Evolutionary conservation across 1,140 invertebrate genomes (phyloP), one percentile per base, ranked within the genome.

Genomic region (Megalonaias nervosa): DNA sequence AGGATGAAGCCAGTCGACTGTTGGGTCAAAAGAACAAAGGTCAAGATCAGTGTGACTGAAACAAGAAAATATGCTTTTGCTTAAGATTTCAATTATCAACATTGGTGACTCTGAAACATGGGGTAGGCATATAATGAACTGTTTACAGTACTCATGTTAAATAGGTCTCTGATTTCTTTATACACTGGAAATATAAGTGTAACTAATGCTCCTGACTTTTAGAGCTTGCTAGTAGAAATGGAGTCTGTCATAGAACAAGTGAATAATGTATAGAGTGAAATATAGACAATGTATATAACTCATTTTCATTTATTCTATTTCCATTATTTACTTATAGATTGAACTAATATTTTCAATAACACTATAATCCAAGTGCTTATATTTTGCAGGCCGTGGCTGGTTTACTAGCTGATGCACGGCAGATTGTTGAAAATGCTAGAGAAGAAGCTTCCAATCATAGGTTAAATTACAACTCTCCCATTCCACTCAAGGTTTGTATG

Each of bases 401-500:
- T 65, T 92, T 99, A 26, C 95, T 98, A 77, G 97, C 98, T 13
- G 98, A 99, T 94, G 96, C 97, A 19, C 93, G 97, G 86, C 95
- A 96, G 89, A 94, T 99, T 71, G 96, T 96, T 0, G 96, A 99
- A 88, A 96, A 94, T 66, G 96, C 97, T 11, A 93, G 96, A 79
- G 94, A 94, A 48, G 97, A 99, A 92, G 96, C 97, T n/a, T 92
- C 95, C 2, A 97, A 95, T 88, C 99, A 98, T 90, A 93, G 96
- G 86, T 93, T 93, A 38, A 95, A 97, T 84, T 98, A 97, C 91
- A 96, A 96, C 23, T 93, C 94, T 55, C 93, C 93, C 75, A 96
- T 98, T 79, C 97, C 97, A 31, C 88, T 98, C 1, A 97, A 97
- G 83, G 92, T 92, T 87, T 79, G 78, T 72, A 67, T 48, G 9